Base-by-base conservation (phyloP, 2,113 vertebrate species). In the Seriola aureovittata region DNA sequence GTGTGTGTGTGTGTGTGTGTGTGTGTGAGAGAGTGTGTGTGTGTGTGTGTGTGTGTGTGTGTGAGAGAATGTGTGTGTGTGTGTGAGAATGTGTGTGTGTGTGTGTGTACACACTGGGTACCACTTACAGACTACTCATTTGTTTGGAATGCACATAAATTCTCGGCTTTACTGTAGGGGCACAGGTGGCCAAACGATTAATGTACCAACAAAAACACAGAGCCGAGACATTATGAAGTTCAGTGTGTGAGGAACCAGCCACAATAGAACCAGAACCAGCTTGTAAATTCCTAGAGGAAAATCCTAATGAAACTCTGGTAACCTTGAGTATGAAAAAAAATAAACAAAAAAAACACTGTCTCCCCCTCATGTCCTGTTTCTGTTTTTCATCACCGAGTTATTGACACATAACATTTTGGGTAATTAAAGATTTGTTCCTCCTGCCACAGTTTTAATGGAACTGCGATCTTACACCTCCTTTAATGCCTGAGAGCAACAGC, bases 71-170 rank as follows among this genome's bases (percentile, higher is more conserved):
- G 34, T 58, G 34, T 21, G 36, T 32, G 69, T 72, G 36, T 73
- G 36, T 73, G 32, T 58, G 52, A 23, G 23, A 23, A 23, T 71
- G 46, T 29, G 21, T 54, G 17, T 62, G 25, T 59, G 34, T 58
- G 34, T 21, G 36, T 32, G 69, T 55, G 62, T 66, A 71, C 17
- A 36, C 54, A 9, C 46, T 23, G 40, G 70, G 77, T 75, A 78
- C 65, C 46, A 71, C 57, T 81, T 81, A 84, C 63, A 62, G 71
- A 75, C 82, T 67, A 75, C 66, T 93, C 92, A 90, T 93, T 92
- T 93, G 82, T 90, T 86, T 93, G 92, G 93, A 95, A 96, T 94
- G 88, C 88, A 90, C 88, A 85, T 91, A 91, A 96, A 95, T 93
- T 92, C 91, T 86, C 67, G 6, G 72, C 86, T 93, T 91, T 84